Evolutionary conservation across 2,888 invertebrate species (phyloP).

Genomic region (Idaea straminata): DNA sequence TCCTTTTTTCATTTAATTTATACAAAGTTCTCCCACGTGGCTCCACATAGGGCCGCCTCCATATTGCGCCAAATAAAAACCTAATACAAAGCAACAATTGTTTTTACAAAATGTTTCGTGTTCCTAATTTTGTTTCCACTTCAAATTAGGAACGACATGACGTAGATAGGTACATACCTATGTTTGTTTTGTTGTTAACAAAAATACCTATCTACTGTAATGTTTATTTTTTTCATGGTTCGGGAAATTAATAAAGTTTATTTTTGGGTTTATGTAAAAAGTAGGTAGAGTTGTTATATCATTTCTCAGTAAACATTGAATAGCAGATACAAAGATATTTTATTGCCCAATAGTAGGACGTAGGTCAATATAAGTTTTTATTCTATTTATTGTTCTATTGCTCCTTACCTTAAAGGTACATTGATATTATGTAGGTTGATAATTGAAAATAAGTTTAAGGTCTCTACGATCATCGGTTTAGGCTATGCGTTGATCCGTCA

Average conservation of each 20-base stretch:
- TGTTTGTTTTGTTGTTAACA: constrained; percentile 9
- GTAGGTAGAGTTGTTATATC: background rate
- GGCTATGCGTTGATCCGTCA: no score
- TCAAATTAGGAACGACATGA: constrained; percentile 18
- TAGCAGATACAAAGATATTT: no score
- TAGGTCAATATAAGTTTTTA: no score
- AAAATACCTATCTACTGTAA: background rate
- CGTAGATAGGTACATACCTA: constrained; percentile 12
- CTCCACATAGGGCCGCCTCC: constrained; percentile 24
- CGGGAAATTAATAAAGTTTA: background rate
- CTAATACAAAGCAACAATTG: constrained; percentile 21
- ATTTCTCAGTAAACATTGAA: background rate
- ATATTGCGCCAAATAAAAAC: constrained; percentile 9
- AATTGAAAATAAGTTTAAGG: no score
- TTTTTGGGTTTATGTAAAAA: background rate
- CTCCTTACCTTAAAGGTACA: no score
- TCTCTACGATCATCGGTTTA: no score
- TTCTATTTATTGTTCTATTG: no score
- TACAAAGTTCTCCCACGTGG: constrained; percentile 47
- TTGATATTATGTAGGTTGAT: no score
- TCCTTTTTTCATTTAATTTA: constrained; percentile 60
- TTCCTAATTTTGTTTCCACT: constrained; percentile 26
- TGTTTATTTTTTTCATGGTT: background rate
- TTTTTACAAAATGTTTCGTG: constrained; percentile 26
- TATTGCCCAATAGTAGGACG: no score